Base-by-base conservation (phyloP, 2,888 invertebrate species). In the Heliconius charithonia region DNA sequence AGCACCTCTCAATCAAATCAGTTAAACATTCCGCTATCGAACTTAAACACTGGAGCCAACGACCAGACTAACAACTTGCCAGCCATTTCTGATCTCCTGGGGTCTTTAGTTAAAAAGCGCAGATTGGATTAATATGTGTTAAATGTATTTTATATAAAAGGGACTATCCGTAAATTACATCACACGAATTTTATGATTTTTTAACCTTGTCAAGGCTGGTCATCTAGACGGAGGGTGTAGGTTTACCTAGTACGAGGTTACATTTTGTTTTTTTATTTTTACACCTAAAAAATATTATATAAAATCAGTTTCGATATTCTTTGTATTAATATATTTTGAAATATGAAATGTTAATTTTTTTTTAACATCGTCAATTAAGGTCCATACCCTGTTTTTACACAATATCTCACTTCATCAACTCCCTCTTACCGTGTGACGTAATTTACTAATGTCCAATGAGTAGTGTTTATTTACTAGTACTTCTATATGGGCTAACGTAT, bases 81-180 rank as follows among this genome's bases (percentile, higher is more conserved):
- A 6, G 97, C 97, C 3, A 97, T 98, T 85, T 97, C 98, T 0
- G 98, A 98, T 91, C 95, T 98, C 83, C 93, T 98, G 71, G 97
- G 97, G 79, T 97, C 97, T 19, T 93, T 98, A 77, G 97, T 97
- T 79, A 98, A 98, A 92, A 97, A 97, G 87, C 95, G 97, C 84
- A 95, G 97, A 84, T 91, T 97, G 81, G 97, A 97, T 16, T 80
- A 81, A 80, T 51, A 51, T 22, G 22, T 51, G 22, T 51, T 51
- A 22, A 51, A 51, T 45, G 16, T 45, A 45, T 19, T 51, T 51
- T 51, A 51, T 19, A 51, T 51, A 51, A 19, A 22, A 51, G 22
- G 22, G 10, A n/a, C 59, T 4, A 12, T n/a, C 10, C n/a, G 10
- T 59, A n/a, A n/a, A n/a, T 10, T n/a, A 59, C 12, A 3, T 59